Conservation (phyloP, 2,888 invertebrate genomes). For the Apamea crenata region DNA sequence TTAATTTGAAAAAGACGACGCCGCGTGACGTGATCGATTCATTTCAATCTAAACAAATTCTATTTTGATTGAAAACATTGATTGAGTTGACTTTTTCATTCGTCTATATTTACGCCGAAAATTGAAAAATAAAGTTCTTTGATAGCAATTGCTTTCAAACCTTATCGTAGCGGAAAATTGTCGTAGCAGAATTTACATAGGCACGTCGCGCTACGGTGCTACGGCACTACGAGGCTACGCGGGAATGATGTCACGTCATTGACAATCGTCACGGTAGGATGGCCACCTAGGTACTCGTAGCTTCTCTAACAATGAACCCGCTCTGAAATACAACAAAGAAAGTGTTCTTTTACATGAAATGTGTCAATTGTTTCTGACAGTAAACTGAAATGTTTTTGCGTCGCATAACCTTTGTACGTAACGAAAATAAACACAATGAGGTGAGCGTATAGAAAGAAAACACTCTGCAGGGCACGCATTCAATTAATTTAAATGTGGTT, state of each 20-base stretch:
- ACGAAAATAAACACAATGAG: neutral
- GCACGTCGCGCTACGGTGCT: conserved; percentile 26
- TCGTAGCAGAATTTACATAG: conserved; percentile 46
- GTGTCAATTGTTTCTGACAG: conserved; percentile 43
- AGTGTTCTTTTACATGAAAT: conserved; percentile 36
- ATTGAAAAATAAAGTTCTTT: conserved; percentile 21
- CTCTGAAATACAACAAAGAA: conserved; percentile 46
- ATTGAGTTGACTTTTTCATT: conserved; percentile 31
- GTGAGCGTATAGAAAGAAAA: neutral
- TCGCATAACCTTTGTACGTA: neutral
- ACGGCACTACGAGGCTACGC: conserved; percentile 36
- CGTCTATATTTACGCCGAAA: conserved; percentile 17
- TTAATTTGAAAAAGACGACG: conserved; percentile 18
- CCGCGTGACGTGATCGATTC: conserved; percentile 32
- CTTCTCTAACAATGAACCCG: conserved; percentile 23
- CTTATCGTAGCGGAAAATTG: conserved; percentile 45
- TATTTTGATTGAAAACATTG: conserved; percentile 38
- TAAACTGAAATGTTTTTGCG: conserved; percentile 10
- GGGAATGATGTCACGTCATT: conserved; percentile 37
- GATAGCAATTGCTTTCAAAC: conserved; percentile 18
- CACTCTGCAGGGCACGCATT: neutral
- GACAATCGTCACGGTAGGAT: conserved; percentile 44
- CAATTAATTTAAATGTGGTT: neutral
- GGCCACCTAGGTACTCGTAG: conserved; percentile 17
- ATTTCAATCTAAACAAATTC: conserved; percentile 38